Conservation (phyloP, 2,888 invertebrate species). For the Clitarchus hookeri region DNA sequence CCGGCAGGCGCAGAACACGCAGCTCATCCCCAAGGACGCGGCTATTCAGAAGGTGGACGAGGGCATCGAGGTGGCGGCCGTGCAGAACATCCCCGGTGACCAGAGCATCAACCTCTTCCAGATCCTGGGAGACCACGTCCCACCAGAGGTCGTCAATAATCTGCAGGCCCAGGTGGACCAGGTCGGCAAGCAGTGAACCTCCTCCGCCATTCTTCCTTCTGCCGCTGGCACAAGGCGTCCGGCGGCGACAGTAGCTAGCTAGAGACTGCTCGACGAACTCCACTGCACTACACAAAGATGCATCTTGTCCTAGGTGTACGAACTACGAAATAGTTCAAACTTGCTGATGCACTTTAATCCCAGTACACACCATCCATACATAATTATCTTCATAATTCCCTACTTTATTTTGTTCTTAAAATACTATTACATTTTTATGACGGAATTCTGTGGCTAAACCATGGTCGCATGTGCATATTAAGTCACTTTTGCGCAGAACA, state of each 20-base stretch:
- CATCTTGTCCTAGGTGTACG: no score
- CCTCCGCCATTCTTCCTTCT: slow-evolving; percentile 17
- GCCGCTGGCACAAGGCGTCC: background rate
- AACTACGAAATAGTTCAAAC: no score
- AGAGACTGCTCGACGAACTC: background rate
- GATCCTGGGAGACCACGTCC: slow-evolving; percentile 83
- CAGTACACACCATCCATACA: no score
- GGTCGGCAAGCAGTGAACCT: slow-evolving; percentile 61
- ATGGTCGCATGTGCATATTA: no score
- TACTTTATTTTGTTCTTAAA: no score
- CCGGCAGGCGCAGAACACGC: slow-evolving; percentile 83
- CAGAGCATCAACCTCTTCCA: slow-evolving; percentile 83
- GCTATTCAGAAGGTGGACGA: slow-evolving; percentile 86
- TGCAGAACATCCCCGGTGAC: slow-evolving; percentile 84
- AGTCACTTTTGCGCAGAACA: no score
- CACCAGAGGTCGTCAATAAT: slow-evolving; percentile 86
- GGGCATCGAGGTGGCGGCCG: slow-evolving; percentile 83
- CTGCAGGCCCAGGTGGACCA: slow-evolving; percentile 83
- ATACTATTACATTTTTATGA: no score
- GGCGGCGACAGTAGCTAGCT: background rate
- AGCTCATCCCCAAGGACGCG: slow-evolving; percentile 83
- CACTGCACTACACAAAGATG: background rate
- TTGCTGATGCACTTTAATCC: no score
- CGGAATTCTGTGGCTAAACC: no score
- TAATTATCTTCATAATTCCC: no score